These are phyloP conservation scores for Eueides isabella DNA, from an alignment of 1,140 invertebrate species.

Conservation along the genomic window DNA sequence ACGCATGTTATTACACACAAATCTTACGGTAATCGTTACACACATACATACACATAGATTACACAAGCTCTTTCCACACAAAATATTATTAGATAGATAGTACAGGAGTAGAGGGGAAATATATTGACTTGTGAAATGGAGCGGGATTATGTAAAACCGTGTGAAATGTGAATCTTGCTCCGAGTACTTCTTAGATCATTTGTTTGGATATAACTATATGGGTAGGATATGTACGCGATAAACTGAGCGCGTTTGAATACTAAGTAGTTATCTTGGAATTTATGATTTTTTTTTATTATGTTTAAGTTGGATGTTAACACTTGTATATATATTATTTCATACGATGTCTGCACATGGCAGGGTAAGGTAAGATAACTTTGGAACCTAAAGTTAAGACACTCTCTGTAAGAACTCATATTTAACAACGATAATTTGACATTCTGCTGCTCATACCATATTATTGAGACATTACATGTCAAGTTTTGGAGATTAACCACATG, in stretches of 20 bases:
- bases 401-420: too few relatives aligned
- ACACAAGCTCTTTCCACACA: neutral
- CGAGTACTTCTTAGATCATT: slow-evolving; percentile 11
- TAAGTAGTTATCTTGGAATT: neutral
- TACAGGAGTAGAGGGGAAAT: slow-evolving; percentile 4
- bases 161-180: slow-evolving; percentile 13
- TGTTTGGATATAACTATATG: slow-evolving; percentile 11
- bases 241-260: neutral
- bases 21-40: neutral
- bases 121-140: slow-evolving; percentile 13
- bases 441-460: too few relatives aligned
- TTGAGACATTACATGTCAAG: too few relatives aligned
- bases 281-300: neutral
- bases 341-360: too few relatives aligned
- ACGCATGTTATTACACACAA: neutral
- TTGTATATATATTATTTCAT: neutral
- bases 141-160: slow-evolving; percentile 7
- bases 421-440: too few relatives aligned
- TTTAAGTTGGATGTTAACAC: neutral
- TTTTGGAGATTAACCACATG: too few relatives aligned
- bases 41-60: neutral
- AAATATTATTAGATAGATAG: slow-evolving; percentile 12
- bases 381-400: too few relatives aligned
- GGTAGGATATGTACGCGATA: neutral
- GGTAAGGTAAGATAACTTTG: too few relatives aligned